Evolutionary conservation across 2,797 vertebrate genomes (phyloP).

Genomic region (Hoplostethus mediterraneus): DNA sequence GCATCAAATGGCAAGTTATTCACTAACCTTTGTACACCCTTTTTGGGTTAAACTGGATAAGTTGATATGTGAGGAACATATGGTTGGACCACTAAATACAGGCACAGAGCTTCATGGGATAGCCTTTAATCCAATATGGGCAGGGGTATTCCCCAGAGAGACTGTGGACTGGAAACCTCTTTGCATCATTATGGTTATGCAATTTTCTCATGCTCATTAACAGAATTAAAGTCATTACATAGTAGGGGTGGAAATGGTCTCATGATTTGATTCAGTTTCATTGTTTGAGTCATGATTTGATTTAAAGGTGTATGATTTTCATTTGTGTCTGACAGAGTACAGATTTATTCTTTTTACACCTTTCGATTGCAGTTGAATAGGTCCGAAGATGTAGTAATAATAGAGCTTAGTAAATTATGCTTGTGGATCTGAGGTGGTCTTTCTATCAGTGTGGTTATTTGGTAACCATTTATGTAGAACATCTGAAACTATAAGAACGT

Average conservation of each 20-base stretch:
- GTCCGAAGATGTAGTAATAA: too few species aligned
- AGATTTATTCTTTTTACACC: not conserved
- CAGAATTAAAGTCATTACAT: constrained; percentile 28
- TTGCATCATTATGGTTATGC: constrained; percentile 60
- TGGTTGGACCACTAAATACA: constrained; percentile 38
- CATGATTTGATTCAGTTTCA: constrained; percentile 1
- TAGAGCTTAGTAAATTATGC: not conserved
- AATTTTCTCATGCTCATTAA: constrained; percentile 29
- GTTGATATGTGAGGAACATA: constrained; percentile 54
- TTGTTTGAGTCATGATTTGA: constrained; percentile 18
- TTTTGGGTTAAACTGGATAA: constrained; percentile 9
- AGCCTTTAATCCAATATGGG: constrained; percentile 71
- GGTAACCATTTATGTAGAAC: constrained; percentile 4
- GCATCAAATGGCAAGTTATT: too few species aligned
- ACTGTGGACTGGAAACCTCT: constrained; percentile 57
- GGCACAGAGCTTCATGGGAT: constrained; percentile 65
- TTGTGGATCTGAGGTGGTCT: not conserved
- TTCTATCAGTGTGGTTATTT: not conserved
- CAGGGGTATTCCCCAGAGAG: constrained; percentile 70
- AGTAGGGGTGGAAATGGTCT: constrained; percentile 34
- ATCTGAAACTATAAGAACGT: not conserved
- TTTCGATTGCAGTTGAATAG: not conserved
- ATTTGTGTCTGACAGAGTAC: not conserved
- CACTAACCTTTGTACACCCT: too few species aligned
- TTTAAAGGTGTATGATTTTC: not conserved